These are phyloP conservation scores for Amorpha juglandis DNA, from an alignment of 2,888 invertebrate genomes.

Conservation along the genomic window DNA sequence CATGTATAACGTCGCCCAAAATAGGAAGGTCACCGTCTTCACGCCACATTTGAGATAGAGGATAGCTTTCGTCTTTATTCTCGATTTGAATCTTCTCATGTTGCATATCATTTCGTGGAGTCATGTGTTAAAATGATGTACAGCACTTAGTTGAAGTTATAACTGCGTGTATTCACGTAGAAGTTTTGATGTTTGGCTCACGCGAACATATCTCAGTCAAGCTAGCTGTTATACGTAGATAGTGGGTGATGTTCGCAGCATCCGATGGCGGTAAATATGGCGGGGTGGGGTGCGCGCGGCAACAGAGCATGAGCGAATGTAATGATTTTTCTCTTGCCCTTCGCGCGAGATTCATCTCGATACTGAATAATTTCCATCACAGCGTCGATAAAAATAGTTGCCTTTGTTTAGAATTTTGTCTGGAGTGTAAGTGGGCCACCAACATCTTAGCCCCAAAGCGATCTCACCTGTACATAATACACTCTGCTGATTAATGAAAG, in stretches of 20 bases:
- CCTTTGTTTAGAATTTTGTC: conserved; percentile 15
- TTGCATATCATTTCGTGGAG: conserved; percentile 65
- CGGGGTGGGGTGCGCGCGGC: conserved; percentile 38
- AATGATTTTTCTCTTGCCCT: conserved; percentile 73
- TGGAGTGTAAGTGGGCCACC: too few species aligned
- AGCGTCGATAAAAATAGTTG: conserved; percentile 23
- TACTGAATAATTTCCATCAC: conserved; percentile 31
- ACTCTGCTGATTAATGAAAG: too few species aligned
- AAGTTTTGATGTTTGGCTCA: neutral
- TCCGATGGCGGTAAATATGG: conserved; percentile 45
- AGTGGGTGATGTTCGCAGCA: conserved; percentile 59
- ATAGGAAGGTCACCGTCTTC: conserved; percentile 75
- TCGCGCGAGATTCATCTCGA: conserved; percentile 49
- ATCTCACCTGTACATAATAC: too few species aligned
- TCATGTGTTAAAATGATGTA: conserved; percentile 54
- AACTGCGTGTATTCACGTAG: neutral
- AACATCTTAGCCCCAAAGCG: too few species aligned
- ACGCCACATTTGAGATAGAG: conserved; percentile 75
- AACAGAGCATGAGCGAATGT: conserved; percentile 79
- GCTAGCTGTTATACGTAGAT: conserved; percentile 11
- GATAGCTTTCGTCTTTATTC: conserved; percentile 63
- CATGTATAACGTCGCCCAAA: conserved; percentile 77
- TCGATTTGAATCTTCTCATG: conserved; percentile 64
- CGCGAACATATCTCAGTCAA: neutral
- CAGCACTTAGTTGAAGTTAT: conserved; percentile 2